Conservation (phyloP, 2,113 vertebrate genomes). For the Neoarius graeffei region DNA sequence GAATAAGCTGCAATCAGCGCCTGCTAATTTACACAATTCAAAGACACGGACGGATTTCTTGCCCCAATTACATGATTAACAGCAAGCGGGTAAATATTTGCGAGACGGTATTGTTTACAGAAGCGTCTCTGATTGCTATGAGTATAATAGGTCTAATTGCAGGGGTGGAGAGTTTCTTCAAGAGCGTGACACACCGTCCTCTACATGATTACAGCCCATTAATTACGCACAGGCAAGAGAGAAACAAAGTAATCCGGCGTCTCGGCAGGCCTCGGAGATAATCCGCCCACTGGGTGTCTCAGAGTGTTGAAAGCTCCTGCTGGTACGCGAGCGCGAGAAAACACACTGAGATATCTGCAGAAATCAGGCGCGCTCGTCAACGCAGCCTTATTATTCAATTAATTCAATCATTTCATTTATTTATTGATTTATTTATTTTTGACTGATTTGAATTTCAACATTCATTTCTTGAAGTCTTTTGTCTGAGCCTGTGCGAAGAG, state of each 20-base stretch:
- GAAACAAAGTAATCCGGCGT: constrained; percentile 30
- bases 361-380: not conserved
- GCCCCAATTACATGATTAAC: constrained; percentile 27
- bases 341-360: not conserved
- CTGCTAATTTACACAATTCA: constrained; percentile 12
- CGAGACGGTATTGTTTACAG: constrained; percentile 29
- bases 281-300: constrained; percentile 25
- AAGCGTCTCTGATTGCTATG: constrained; percentile 12
- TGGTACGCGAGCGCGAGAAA: not conserved
- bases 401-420: not conserved
- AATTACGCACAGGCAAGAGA: constrained; percentile 26
- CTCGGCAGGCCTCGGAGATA: not conserved
- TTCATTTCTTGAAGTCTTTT: not conserved
- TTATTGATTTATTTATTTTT: not conserved
- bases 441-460: not conserved
- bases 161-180: constrained; percentile 28
- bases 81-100: constrained; percentile 22
- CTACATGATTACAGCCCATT: constrained; percentile 45
- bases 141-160: constrained; percentile 40
- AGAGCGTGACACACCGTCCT: constrained; percentile 35
- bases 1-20: constrained; percentile 14
- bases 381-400: not conserved
- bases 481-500: not conserved
- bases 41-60: constrained; percentile 4
- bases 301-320: not conserved